Conservation (phyloP, 1,140 invertebrate genomes). For the Bombus cullumanus region DNA sequence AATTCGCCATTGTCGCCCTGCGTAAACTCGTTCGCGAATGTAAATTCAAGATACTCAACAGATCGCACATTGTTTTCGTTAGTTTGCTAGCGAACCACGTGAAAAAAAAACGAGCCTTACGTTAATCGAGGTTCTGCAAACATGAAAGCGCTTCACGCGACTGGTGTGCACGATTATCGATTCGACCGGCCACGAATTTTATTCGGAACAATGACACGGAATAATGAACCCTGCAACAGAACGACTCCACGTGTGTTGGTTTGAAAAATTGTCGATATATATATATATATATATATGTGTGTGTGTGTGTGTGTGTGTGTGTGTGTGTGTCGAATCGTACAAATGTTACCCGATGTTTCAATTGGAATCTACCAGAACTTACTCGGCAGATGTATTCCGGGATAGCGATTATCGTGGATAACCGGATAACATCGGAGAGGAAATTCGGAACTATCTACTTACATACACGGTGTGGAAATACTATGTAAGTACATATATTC, state of each 20-base stretch:
- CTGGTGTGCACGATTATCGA: conserved; percentile 10
- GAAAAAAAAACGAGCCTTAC: background rate
- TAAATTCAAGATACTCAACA: conserved; percentile 22
- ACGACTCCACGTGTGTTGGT: background rate
- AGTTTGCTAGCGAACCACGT: background rate
- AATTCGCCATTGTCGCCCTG: conserved; percentile 3
- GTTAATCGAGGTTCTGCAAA: conserved; percentile 29
- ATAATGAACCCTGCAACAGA: background rate
- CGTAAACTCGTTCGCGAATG: conserved; percentile 9
- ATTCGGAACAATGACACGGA: conserved; percentile 24
- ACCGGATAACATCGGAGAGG: too few relatives aligned
- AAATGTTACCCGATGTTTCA: too few relatives aligned
- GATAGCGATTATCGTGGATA: too few relatives aligned
- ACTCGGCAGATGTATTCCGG: too few relatives aligned
- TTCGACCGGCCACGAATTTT: conserved; percentile 13
- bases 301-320: too few relatives aligned
- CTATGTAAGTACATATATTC: too few relatives aligned
- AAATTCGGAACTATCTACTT: too few relatives aligned
- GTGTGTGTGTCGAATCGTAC: too few relatives aligned
- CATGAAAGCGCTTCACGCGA: conserved; percentile 1
- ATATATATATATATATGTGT: too few relatives aligned
- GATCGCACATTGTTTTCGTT: conserved; percentile 2
- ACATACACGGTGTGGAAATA: too few relatives aligned
- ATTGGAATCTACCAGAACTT: too few relatives aligned
- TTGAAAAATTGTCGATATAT: background rate